These are phyloP conservation scores for Hipparchia sbordonii DNA, from an alignment of 2,888 invertebrate species.

Conservation along the genomic window DNA sequence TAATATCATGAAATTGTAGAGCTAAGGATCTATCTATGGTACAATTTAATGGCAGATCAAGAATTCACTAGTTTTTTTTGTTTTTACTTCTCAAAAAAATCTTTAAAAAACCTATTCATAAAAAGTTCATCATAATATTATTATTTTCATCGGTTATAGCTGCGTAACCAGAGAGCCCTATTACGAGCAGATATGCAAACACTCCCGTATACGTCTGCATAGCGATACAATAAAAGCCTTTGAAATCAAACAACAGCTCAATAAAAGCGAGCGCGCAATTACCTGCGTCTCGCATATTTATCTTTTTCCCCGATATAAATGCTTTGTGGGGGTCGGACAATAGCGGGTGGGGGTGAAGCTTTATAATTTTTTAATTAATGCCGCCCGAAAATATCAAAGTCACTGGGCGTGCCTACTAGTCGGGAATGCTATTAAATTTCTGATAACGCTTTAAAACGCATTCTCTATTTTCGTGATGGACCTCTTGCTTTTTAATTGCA, in stretches of 20 bases:
- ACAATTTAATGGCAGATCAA: too few relatives aligned
- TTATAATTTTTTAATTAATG: conserved; percentile 83
- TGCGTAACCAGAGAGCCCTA: conserved; percentile 12
- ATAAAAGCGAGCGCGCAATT: conserved; percentile 76
- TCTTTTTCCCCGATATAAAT: conserved; percentile 76
- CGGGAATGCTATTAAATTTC: conserved; percentile 69
- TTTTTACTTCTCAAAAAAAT: too few relatives aligned
- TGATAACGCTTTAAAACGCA: conserved; percentile 67
- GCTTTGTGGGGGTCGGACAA: conserved; percentile 72
- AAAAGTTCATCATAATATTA: conserved; percentile 8
- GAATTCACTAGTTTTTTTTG: too few relatives aligned
- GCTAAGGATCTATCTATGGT: too few relatives aligned
- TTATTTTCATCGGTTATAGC: conserved; percentile 17
- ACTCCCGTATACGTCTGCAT: conserved; percentile 45
- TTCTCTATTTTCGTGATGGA: conserved; percentile 51
- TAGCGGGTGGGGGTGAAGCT: conserved; percentile 69
- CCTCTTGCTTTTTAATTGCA: conserved; percentile 2
- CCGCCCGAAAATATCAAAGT: conserved; percentile 81
- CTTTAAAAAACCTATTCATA: neutral
- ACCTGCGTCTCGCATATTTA: conserved; percentile 78
- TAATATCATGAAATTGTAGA: too few relatives aligned
- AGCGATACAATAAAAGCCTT: conserved; percentile 65
- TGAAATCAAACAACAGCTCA: conserved; percentile 78
- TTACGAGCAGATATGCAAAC: conserved; percentile 30
- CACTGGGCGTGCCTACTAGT: conserved; percentile 70